Base-by-base conservation (phyloP, 2,113 vertebrate genomes). In the Pholis gunnellus region DNA sequence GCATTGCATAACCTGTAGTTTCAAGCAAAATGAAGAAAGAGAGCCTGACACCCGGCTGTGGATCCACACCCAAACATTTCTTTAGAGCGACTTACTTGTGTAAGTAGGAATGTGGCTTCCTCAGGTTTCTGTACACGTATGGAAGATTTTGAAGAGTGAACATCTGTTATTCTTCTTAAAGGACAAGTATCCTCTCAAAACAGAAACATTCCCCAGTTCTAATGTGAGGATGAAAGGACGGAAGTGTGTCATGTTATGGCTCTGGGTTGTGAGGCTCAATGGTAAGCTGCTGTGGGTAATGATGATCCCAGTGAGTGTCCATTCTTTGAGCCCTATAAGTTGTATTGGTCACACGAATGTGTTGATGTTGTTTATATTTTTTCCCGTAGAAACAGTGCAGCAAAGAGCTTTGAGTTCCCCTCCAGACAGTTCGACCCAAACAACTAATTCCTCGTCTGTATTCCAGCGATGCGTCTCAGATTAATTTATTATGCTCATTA, bases 291-390 rank as follows among this genome's bases (percentile, higher is more conserved):
- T 44, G 9, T 38, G 50, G 36, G 4, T 27, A 20, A 29, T 38
- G 3, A 44, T 44, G 38, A 40, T 72, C 34, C 52, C 36, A 29
- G 5, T 7, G 9, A 57, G 50, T 6, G 69, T 38, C n/a, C 2
- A 2, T 4, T 22, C 3, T 42, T 17, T 56, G 22, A 42, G 40
- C 11, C 40, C 20, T 59, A 34, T n/a, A 42, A 29, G 67, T 27
- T 85, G 20, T 40, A 64, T 79, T 82, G 61, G 75, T 85, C 75
- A 69, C 17, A 38, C 27, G 22, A 77, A 67, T 63, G 44, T 42
- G 15, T 52, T 42, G 0, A 22, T 34, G 5, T 29, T n/a, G 5
- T 34, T 22, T 36, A 1, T 60, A 15, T 27, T 73, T 22, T 1
- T 44, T 60, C 17, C n/a, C 0, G 14, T 44, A 7, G 5, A 27